Conservation (phyloP, 2,888 invertebrate species). For the Cephalotes varians region DNA sequence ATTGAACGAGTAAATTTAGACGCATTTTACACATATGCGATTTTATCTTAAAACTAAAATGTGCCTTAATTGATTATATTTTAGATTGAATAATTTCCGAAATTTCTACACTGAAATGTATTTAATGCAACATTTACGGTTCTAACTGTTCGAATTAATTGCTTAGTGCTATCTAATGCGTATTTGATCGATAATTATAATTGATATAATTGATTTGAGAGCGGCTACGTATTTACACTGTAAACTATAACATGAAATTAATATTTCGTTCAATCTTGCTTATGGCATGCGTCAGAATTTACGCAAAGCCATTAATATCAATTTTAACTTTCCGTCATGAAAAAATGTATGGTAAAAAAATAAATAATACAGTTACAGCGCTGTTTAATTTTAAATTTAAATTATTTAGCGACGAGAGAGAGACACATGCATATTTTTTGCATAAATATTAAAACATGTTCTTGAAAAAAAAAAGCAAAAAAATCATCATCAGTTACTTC, state of each 20-base stretch:
- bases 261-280: not conserved
- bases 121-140: conserved; percentile 3
- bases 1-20: conserved; percentile 4
- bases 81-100: not conserved
- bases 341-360: not conserved
- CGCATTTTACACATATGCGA: not conserved
- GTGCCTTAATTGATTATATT: not conserved
- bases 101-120: not conserved
- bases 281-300: not conserved
- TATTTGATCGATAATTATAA: not conserved
- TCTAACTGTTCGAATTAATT: not conserved
- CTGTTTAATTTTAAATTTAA: not conserved
- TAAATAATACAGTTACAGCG: not conserved
- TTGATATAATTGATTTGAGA: conserved; percentile 7
- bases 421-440: not conserved
- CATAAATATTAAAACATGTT: not conserved
- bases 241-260: not conserved
- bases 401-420: not conserved
- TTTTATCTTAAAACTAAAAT: not conserved
- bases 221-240: not conserved
- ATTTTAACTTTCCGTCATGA: not conserved
- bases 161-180: not conserved
- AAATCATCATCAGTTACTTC: not conserved
- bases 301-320: not conserved
- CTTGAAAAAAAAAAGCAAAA: not conserved